A percentile compares a stretch with the other conserved stretches of the same genome.
Evolutionary conservation across 2,888 invertebrate species (phyloP).

Genomic region (Trichopoda pennipes): DNA sequence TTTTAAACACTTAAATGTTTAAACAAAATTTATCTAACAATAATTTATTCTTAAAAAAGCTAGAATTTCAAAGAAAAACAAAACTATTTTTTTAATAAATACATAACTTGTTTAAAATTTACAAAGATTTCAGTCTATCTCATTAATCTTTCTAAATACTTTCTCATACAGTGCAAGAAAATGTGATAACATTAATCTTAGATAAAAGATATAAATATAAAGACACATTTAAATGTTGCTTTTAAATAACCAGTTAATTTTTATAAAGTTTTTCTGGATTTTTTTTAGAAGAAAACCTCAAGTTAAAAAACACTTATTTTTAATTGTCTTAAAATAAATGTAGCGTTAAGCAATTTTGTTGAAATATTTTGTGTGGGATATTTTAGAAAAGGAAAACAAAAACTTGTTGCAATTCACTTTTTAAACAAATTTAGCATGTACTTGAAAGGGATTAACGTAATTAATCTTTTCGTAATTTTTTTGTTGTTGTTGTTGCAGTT

Average conservation of each 20-base stretch:
- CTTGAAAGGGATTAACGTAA: conserved; percentile 56
- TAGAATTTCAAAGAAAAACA: no score
- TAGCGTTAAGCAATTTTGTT: conserved; percentile 64
- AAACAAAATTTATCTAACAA: no score
- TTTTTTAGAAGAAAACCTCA: not conserved
- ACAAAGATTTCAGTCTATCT: not conserved
- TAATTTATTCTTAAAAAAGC: no score
- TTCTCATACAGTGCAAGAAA: conserved; percentile 32
- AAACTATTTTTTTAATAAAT: no score
- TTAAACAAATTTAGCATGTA: conserved; percentile 24
- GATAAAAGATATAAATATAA: conserved; percentile 8
- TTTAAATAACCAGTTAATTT: conserved; percentile 44
- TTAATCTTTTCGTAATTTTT: conserved; percentile 44
- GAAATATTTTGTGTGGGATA: conserved; percentile 57
- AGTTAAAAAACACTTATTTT: conserved; percentile 26
- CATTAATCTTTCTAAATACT: conserved; percentile 38
- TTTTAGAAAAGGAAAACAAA: conserved; percentile 2
- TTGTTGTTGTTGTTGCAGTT: conserved; percentile 3
- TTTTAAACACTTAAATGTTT: no score
- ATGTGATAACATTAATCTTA: conserved; percentile 35
- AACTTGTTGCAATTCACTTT: conserved; percentile 1
- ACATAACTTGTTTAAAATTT: no score
- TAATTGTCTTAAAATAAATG: conserved; percentile 60
- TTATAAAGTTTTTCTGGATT: conserved; percentile 2
- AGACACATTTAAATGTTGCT: not conserved